Percentiles rank a stretch among this genome's conserved stretches.
Evolutionary conservation across 2,797 vertebrate species (phyloP).

Genomic region (Clarias pachynema): DNA sequence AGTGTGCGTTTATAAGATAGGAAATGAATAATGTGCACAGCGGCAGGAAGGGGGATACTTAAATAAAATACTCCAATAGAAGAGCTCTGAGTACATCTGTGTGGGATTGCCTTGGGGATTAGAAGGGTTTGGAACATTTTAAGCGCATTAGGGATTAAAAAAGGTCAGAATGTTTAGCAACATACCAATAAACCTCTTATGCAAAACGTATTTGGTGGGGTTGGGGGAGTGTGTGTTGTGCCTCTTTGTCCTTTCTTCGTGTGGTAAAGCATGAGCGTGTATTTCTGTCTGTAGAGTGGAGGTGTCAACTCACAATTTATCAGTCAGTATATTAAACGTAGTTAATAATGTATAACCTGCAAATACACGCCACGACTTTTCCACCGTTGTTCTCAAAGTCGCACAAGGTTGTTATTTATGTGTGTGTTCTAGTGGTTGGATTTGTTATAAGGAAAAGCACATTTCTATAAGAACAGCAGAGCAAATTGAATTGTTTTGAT

Average conservation of each 20-base stretch:
- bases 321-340: slow-evolving; percentile 32
- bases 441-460: slow-evolving; percentile 6
- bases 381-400: slow-evolving; percentile 33
- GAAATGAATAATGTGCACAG: slow-evolving; percentile 64
- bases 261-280: slow-evolving; percentile 35
- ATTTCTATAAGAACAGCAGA: neutral
- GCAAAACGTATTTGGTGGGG: slow-evolving; percentile 63
- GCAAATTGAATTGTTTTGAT: neutral
- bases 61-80: slow-evolving; percentile 65
- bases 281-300: slow-evolving; percentile 35
- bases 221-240: slow-evolving; percentile 62
- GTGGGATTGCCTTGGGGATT: slow-evolving; percentile 67
- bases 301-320: slow-evolving; percentile 42
- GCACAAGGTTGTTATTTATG: neutral
- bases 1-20: slow-evolving; percentile 63
- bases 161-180: slow-evolving; percentile 71
- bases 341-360: slow-evolving; percentile 39
- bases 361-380: slow-evolving; percentile 17
- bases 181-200: slow-evolving; percentile 72
- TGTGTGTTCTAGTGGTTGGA: neutral
- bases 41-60: slow-evolving; percentile 49
- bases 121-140: slow-evolving; percentile 69
- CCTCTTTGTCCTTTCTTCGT: slow-evolving; percentile 70
- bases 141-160: slow-evolving; percentile 70
- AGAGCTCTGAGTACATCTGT: slow-evolving; percentile 68